phyloP scores from a whole-genome alignment of 2,113 vertebrate species.

The Aegithalos caudatus region DNA sequence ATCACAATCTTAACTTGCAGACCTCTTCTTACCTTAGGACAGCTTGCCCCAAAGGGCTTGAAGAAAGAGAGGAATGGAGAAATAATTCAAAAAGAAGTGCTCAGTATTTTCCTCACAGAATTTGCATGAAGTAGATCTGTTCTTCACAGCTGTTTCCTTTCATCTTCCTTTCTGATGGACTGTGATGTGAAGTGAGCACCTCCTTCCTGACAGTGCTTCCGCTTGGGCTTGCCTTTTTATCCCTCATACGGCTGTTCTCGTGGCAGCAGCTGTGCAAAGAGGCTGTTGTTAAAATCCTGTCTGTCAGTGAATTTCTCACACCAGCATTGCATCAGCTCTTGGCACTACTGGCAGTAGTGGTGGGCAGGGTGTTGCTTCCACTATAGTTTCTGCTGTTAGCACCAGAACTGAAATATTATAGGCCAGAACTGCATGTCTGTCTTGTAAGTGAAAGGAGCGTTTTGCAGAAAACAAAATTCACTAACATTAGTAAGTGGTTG shows the following conservation, averaged over 20 bases:
- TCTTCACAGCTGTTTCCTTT: neutral
- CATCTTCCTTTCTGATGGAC: neutral
- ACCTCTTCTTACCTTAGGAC: neutral
- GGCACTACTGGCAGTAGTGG: neutral
- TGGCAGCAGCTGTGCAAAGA: neutral
- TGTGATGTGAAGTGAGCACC: neutral
- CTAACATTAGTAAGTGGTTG: neutral
- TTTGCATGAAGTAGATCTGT: neutral
- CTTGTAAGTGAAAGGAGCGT: neutral
- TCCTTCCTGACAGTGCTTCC: neutral
- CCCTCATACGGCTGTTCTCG: neutral
- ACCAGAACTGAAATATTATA: neutral
- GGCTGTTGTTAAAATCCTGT: neutral
- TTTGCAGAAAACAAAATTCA: neutral
- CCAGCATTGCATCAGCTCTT: neutral
- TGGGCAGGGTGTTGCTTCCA: neutral
- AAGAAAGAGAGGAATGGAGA: neutral
- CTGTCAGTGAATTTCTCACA: neutral
- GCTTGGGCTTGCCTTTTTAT: neutral
- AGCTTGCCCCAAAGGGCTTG: neutral
- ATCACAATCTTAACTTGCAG: neutral
- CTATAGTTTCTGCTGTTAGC: neutral
- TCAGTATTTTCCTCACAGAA: neutral
- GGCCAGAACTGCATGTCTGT: neutral
- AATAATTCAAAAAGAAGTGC: neutral